These are phyloP conservation scores for Ennomos erosarius DNA, from an alignment of 2,888 invertebrate species.

Conservation along the genomic window DNA sequence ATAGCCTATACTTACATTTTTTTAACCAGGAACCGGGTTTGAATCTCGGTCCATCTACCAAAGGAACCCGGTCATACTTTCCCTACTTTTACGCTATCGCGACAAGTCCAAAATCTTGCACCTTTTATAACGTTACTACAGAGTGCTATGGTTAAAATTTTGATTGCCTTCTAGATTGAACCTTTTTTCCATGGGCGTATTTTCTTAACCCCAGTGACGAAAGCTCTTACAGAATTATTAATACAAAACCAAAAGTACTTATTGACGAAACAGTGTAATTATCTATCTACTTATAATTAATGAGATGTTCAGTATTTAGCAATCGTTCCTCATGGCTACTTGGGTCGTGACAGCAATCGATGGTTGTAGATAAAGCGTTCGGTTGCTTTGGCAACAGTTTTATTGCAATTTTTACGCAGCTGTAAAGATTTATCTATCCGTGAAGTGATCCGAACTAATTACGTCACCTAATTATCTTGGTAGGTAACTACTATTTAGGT, in stretches of 20 bases:
- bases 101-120: too few species aligned
- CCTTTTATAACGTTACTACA: too few species aligned
- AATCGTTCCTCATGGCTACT: constrained; percentile 31
- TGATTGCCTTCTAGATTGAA: too few species aligned
- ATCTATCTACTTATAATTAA: constrained; percentile 27
- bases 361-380: constrained; percentile 30
- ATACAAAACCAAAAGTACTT: neutral
- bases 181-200: too few species aligned
- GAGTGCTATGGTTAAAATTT: too few species aligned
- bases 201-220: neutral
- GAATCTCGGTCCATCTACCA: too few species aligned
- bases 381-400: constrained; percentile 35
- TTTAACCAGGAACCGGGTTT: too few species aligned
- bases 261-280: constrained; percentile 6
- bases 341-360: constrained; percentile 38
- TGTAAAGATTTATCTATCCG: constrained; percentile 33
- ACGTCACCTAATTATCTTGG: constrained; percentile 28
- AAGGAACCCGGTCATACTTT: too few species aligned
- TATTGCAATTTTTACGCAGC: constrained; percentile 30
- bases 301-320: constrained; percentile 27
- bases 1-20: too few species aligned
- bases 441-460: constrained; percentile 39
- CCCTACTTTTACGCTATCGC: too few species aligned
- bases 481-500: too few species aligned
- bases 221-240: neutral